Evolutionary conservation across 2,888 invertebrate genomes (phyloP).

Genomic region (Leptopilina myrica): DNA sequence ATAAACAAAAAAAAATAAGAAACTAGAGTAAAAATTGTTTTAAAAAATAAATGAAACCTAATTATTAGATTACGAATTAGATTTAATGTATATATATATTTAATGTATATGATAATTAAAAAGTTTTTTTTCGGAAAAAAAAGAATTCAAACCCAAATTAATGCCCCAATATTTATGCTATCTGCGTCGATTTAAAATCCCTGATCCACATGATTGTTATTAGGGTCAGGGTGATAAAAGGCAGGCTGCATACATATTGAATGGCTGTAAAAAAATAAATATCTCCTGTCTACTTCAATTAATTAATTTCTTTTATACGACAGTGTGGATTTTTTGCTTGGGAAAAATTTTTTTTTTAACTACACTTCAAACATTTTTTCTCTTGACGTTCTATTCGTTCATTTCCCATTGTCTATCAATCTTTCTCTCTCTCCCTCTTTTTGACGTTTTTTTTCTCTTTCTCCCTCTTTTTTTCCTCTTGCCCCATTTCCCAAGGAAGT

Average conservation of each 20-base stretch:
- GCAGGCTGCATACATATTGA: constrained; percentile 11
- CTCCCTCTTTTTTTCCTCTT: background rate
- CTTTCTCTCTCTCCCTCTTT: constrained; percentile 41
- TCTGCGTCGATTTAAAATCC: constrained; percentile 13
- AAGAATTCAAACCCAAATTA: background rate
- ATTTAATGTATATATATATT: too few relatives aligned
- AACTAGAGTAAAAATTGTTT: too few relatives aligned
- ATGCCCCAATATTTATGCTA: constrained; percentile 9
- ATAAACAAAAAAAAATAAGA: too few relatives aligned
- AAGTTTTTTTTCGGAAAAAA: background rate
- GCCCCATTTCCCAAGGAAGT: constrained; percentile 42
- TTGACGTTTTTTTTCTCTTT: constrained; percentile 19
- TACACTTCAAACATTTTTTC: constrained; percentile 5
- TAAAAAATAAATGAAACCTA: too few relatives aligned
- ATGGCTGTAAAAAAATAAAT: constrained; percentile 10
- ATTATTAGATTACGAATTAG: too few relatives aligned
- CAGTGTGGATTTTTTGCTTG: constrained; percentile 30
- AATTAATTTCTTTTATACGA: constrained; percentile 30
- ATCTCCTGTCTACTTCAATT: constrained; percentile 1
- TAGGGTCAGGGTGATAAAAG: constrained; percentile 12
- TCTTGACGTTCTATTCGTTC: background rate
- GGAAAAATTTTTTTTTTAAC: background rate
- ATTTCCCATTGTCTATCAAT: background rate
- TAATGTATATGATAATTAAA: background rate
- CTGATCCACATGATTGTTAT: constrained; percentile 27